Percentiles rank a stretch among this genome's conserved stretches.
Conservation (phyloP, 2,797 vertebrate genomes). For the Gobio occitaniae region DNA sequence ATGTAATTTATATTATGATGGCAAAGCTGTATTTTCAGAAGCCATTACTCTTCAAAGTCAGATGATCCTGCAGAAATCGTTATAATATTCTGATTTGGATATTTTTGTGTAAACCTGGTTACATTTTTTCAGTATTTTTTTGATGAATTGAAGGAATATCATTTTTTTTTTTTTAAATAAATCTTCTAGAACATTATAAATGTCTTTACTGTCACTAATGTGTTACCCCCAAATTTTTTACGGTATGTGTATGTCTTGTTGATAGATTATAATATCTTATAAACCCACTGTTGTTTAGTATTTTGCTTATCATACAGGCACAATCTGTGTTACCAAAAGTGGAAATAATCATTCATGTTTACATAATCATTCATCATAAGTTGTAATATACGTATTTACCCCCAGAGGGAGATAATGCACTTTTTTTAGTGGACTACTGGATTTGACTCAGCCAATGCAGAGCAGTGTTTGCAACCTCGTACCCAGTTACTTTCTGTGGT, state of each 20-base stretch:
- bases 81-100: not conserved
- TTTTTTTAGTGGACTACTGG: not conserved
- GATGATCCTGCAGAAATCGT: not conserved
- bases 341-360: not conserved
- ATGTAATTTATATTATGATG: not conserved
- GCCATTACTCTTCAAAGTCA: not conserved
- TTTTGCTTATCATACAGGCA: not conserved
- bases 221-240: not conserved
- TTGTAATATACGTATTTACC: conserved; percentile 26
- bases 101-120: not conserved
- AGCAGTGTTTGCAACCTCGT: conserved; percentile 21
- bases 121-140: not conserved
- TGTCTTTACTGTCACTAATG: not conserved
- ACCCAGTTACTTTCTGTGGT: conserved; percentile 16
- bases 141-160: not conserved
- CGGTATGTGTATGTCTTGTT: not conserved
- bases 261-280: not conserved
- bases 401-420: conserved; percentile 53
- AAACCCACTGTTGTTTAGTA: not conserved
- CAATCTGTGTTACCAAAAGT: not conserved
- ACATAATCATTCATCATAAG: too few species aligned
- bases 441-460: not conserved
- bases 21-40: not conserved
- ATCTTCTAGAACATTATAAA: not conserved
- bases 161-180: not conserved